Evolutionary conservation across 2,888 invertebrate genomes (phyloP), one percentile per base, ranked within the genome.

Genomic region (Mesodorylaimus sp.): DNA sequence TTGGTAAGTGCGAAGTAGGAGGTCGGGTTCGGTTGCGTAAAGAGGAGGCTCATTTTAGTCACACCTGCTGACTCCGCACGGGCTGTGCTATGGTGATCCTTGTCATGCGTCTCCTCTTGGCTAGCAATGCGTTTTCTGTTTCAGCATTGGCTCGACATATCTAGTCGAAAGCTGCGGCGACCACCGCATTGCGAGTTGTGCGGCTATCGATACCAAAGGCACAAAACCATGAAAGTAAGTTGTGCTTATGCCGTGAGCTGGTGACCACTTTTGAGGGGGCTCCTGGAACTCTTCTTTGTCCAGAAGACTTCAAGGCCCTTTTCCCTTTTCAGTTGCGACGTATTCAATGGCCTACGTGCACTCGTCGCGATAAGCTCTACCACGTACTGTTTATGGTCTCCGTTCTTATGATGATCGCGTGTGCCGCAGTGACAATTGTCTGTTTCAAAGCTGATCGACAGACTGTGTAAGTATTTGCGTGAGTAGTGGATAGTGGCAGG

Each of bases 131-230:
- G n/a, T n/a, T n/a, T n/a, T 28, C 16, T 44, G 3, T 61, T 61
- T 13, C 62, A 73, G 73, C 71, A 69, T 63, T 74, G 74, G 74
- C 63, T 74, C 50, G 70, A 73, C 58, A 69, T 72, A 45, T 69
- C 67, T 38, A 66, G 66, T 28, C 66, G 68, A 49, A 68, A 68
- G 54, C 66, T 68, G 46, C 67, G 68, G 52, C 70, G 69, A 50
- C 68, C 70, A 3, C 70, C 73, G 2, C 62, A 65, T 43, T 74
- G 74, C 65, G 74, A 74, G 60, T 64, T 74, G n/a, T 74, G 74
- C 57, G 68, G 71, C 48, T 74, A 70, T 59, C 68, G 69, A 55
- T 74, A 72, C 59, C 64, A 69, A 48, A 65, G 73, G 58, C 71
- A 71, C 58, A 72, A 73, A 56, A 66, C 69, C 55, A 71, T 74